Evolutionary conservation across 2,113 vertebrate genomes (phyloP).

Genomic region (Cromileptes altivelis): DNA sequence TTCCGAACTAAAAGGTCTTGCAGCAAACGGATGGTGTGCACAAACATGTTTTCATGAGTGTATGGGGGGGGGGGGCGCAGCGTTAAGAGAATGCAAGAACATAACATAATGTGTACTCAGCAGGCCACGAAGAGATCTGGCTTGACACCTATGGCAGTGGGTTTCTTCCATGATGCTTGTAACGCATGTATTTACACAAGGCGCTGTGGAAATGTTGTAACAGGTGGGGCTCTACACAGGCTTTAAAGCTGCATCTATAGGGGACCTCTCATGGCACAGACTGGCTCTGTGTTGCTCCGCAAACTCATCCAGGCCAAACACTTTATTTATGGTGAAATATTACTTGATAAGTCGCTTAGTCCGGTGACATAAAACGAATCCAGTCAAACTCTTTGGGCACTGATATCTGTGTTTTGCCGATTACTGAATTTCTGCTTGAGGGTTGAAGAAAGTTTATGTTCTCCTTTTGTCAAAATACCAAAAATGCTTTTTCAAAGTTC

Average conservation of each 20-base stretch:
- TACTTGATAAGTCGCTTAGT: neutral
- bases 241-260: neutral
- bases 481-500: neutral
- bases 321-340: neutral
- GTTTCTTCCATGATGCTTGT: neutral
- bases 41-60: constrained; percentile 32
- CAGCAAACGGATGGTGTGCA: constrained; percentile 4
- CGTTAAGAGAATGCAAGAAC: neutral
- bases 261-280: neutral
- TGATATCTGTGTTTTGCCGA: neutral
- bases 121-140: constrained; percentile 23
- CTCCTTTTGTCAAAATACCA: neutral
- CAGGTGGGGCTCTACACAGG: neutral
- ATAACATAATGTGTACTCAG: constrained; percentile 41
- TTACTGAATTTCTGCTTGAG: too few species aligned
- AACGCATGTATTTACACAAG: constrained; percentile 31
- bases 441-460: too few species aligned
- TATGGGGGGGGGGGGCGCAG: neutral
- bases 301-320: neutral
- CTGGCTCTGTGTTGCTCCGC: neutral
- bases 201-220: constrained; percentile 13
- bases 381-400: neutral
- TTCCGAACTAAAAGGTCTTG: neutral
- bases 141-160: constrained; percentile 27
- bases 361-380: neutral